Evolutionary conservation across 23 tunicate species (phyloP), one percentile per base, ranked within the genome.

Genomic region (Ascidia mentula): DNA sequence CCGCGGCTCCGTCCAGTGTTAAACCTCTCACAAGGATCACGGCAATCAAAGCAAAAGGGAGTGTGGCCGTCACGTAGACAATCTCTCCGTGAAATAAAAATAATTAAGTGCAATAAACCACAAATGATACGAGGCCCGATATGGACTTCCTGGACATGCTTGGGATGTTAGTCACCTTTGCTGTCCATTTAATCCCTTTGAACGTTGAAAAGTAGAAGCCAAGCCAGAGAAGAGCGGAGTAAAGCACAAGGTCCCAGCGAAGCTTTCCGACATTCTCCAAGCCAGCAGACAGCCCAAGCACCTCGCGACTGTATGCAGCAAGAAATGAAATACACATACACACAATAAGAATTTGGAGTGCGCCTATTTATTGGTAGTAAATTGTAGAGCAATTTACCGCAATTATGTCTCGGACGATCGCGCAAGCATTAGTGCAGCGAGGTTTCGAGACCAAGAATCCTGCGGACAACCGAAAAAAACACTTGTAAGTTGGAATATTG

Each of bases 61-160:
- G 61, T 24, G 92, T 81, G 40, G 85, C 86, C 0, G 92, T 87
- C 17, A 87, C 33, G 82, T 87, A 87, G 32, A 87, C 86, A 69
- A 87, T 69, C 92, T 87, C 59, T 1, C 45, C 40, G 28, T 34
- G 37, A 34, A 76, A 79, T 22, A 33, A 9, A 28, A 69, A 28
- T 13, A 26, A 26, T 13, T 69, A 69, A 69, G n/a, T n/a, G n/a
- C n/a, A n/a, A n/a, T n/a, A n/a, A n/a, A n/a, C n/a, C n/a, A n/a
- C n/a, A n/a, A n/a, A n/a, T n/a, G n/a, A n/a, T n/a, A n/a, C n/a
- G n/a, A n/a, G n/a, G n/a, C n/a, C n/a, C n/a, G n/a, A n/a, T n/a
- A n/a, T n/a, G n/a, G n/a, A n/a, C n/a, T n/a, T n/a, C n/a, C n/a
- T n/a, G n/a, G n/a, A n/a, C n/a, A n/a, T n/a, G n/a, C n/a, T n/a